These are phyloP conservation scores for Epirrhoe tristata DNA, from an alignment of 2,888 invertebrate species.

Conservation along the genomic window DNA sequence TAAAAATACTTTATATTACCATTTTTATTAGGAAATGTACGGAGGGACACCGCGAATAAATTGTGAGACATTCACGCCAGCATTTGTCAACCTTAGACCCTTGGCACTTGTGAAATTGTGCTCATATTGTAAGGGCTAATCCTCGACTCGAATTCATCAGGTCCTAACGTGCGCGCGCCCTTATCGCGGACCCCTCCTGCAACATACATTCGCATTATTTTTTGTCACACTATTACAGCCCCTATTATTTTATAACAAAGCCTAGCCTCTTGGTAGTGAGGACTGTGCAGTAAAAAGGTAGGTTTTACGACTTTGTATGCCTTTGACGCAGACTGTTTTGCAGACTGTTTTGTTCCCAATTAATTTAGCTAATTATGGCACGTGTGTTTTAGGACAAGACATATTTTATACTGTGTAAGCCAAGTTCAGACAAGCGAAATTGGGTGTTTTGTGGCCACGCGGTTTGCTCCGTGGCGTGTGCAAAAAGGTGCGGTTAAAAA, in stretches of 20 bases:
- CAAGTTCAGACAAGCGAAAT: not conserved
- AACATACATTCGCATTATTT: constrained; percentile 66
- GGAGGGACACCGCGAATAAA: constrained; percentile 65
- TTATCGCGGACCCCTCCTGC: constrained; percentile 69
- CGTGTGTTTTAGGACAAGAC: constrained; percentile 11
- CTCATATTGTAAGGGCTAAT: constrained; percentile 84
- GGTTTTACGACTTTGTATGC: constrained; percentile 18
- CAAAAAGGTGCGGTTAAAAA: not conserved
- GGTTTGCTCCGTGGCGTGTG: not conserved
- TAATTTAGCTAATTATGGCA: constrained; percentile 21
- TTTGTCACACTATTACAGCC: constrained; percentile 54
- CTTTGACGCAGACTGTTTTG: constrained; percentile 25
- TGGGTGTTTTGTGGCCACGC: not conserved
- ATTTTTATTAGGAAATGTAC: constrained; percentile 80
- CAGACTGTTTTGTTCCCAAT: constrained; percentile 26
- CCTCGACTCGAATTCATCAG: constrained; percentile 78
- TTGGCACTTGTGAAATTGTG: constrained; percentile 77
- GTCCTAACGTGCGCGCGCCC: constrained; percentile 65
- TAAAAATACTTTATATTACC: constrained; percentile 73
- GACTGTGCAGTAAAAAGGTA: constrained; percentile 27
- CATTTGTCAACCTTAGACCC: constrained; percentile 76
- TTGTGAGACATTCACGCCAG: constrained; percentile 65
- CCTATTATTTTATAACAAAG: constrained; percentile 43
- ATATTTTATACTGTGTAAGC: constrained; percentile 15
- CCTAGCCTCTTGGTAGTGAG: constrained; percentile 24